A percentile compares a stretch with the other conserved stretches of the same genome.
phyloP scores from a whole-genome alignment of 2,797 vertebrate genomes.

The Onychomys arenicola region DNA sequence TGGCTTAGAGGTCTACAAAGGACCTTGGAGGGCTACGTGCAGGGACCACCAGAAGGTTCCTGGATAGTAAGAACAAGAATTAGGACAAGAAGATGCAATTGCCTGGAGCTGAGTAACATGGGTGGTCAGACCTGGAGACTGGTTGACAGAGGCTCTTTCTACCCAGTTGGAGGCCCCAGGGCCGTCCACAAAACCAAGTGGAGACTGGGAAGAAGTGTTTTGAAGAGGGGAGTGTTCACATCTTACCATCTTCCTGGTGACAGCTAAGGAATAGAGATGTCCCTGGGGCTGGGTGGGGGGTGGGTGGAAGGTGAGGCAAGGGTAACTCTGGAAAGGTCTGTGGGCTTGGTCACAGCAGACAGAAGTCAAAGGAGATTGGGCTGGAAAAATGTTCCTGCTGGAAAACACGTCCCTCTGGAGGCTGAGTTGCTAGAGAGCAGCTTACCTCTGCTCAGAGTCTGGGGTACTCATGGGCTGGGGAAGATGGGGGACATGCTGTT shows the following conservation, averaged over 20 bases:
- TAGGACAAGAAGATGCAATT: neutral
- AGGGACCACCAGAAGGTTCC: rapidly evolving
- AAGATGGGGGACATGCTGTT: rapidly evolving
- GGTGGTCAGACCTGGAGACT: too few species aligned
- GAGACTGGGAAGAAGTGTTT: neutral
- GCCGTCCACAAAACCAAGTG: neutral
- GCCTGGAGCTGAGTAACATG: rapidly evolving
- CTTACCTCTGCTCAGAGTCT: rapidly evolving
- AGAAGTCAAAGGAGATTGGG: rapidly evolving
- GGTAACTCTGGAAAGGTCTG: neutral
- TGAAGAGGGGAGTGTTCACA: neutral
- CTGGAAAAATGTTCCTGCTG: rapidly evolving
- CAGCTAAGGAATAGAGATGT: neutral
- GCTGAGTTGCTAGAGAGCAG: neutral
- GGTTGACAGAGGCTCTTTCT: neutral
- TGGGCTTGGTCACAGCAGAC: rapidly evolving
- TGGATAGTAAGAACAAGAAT: too few species aligned
- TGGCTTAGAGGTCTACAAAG: rapidly evolving
- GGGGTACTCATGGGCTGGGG: rapidly evolving
- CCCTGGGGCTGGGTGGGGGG: neutral
- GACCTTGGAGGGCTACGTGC: neutral
- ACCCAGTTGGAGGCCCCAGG: neutral
- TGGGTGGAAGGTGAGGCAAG: too few species aligned
- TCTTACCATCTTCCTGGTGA: neutral
- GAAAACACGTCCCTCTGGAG: neutral